These are phyloP conservation scores for Salminus brasiliensis DNA, from an alignment of 2,113 vertebrate species.

Conservation along the genomic window DNA sequence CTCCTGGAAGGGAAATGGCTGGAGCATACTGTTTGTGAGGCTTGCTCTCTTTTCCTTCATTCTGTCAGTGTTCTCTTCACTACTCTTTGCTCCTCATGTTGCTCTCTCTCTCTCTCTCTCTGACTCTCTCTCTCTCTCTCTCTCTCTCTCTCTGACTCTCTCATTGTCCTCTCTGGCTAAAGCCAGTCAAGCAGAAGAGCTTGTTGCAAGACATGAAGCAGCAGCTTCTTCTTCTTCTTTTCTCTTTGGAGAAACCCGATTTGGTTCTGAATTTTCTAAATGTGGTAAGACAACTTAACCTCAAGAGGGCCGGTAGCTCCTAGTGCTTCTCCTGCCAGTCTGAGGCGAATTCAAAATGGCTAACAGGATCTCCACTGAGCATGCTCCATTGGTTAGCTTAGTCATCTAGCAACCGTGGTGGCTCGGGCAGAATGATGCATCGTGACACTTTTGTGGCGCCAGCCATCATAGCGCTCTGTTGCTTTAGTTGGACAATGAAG, in stretches of 20 bases:
- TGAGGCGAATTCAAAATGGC: conserved; percentile 71
- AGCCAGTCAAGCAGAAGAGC: conserved; percentile 16
- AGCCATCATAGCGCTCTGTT: background rate
- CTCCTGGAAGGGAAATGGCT: background rate
- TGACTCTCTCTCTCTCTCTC: background rate
- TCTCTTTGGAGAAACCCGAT: background rate
- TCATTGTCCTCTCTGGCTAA: background rate
- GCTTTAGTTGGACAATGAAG: background rate
- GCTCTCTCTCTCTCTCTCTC: background rate
- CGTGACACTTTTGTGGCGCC: background rate
- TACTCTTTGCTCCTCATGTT: too few relatives aligned
- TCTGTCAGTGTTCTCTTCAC: background rate
- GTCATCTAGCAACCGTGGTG: conserved; percentile 10
- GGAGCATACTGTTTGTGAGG: background rate
- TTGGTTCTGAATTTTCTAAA: background rate
- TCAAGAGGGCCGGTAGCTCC: conserved; percentile 19
- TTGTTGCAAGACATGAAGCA: conserved; percentile 3
- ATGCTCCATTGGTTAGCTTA: conserved; percentile 65
- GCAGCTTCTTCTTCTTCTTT: background rate
- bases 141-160: background rate
- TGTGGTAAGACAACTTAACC: background rate
- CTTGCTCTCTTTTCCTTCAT: background rate
- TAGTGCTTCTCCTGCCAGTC: conserved; percentile 32
- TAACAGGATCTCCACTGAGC: conserved; percentile 72
- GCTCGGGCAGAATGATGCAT: background rate